Evolutionary conservation across 1,140 invertebrate genomes (phyloP).

Genomic region (Apolygus lucorum): DNA sequence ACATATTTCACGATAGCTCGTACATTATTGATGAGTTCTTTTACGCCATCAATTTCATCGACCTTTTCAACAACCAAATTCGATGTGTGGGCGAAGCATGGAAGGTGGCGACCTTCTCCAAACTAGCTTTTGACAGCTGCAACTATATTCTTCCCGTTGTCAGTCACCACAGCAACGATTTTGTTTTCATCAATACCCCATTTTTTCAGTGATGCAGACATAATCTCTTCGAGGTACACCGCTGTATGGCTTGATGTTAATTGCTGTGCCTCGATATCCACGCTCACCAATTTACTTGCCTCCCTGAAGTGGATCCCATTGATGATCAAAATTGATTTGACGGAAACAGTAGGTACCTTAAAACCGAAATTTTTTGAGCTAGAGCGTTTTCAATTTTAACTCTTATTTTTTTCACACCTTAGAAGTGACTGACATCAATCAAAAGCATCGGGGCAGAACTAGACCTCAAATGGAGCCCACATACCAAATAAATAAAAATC

Average conservation of each 20-base stretch:
- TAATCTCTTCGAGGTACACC: background rate
- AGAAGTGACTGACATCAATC: too few relatives aligned
- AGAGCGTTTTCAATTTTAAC: too few relatives aligned
- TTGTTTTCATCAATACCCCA: slow-evolving; percentile 1
- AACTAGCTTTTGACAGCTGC: background rate
- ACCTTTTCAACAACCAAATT: background rate
- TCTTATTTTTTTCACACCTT: too few relatives aligned
- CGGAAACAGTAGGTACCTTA: too few relatives aligned
- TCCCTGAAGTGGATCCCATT: background rate
- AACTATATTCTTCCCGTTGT: background rate
- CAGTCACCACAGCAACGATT: background rate
- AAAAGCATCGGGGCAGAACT: too few relatives aligned
- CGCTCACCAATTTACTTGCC: background rate
- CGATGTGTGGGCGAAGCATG: background rate
- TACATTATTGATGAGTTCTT: background rate
- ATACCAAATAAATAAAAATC: too few relatives aligned
- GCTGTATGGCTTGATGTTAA: background rate
- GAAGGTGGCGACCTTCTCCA: background rate
- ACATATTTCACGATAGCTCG: background rate
- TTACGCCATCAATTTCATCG: background rate
- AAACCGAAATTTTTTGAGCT: too few relatives aligned
- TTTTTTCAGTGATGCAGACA: background rate
- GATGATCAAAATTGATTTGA: too few relatives aligned
- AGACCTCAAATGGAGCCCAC: too few relatives aligned
- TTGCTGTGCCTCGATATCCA: background rate